Evolutionary conservation across 2,797 vertebrate genomes (phyloP).

Genomic region (Masticophis lateralis): DNA sequence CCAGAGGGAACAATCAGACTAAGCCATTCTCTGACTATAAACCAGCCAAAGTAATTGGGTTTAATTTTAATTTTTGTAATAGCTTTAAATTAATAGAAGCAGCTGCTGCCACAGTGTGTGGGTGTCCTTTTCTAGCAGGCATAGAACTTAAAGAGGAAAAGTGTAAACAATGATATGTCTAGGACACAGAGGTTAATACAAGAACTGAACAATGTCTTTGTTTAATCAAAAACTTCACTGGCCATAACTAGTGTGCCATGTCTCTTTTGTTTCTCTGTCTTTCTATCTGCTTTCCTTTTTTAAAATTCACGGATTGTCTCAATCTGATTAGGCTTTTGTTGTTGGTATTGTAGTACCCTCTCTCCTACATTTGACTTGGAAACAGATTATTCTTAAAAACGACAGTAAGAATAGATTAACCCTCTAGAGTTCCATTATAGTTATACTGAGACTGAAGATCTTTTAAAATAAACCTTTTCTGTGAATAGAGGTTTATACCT

Average conservation of each 20-base stretch:
- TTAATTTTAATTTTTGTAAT: slow-evolving; percentile 86
- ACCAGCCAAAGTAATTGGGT: slow-evolving; percentile 82
- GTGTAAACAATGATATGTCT: slow-evolving; percentile 73
- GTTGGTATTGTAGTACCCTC: slow-evolving; percentile 64
- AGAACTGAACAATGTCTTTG: slow-evolving; percentile 75
- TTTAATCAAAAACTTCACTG: slow-evolving; percentile 70
- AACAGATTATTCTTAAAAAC: slow-evolving; percentile 76
- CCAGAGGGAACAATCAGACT: slow-evolving; percentile 84
- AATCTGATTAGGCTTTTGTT: slow-evolving; percentile 79
- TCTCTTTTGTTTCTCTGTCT: slow-evolving; percentile 43
- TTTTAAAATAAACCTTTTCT: slow-evolving; percentile 61
- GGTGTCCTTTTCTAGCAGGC: slow-evolving; percentile 79
- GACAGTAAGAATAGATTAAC: slow-evolving; percentile 74
- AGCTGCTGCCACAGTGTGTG: slow-evolving; percentile 78
- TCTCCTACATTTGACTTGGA: slow-evolving; percentile 69
- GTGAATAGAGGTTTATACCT: slow-evolving; percentile 48
- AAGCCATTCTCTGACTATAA: slow-evolving; percentile 72
- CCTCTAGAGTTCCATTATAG: slow-evolving; percentile 68
- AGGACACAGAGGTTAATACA: slow-evolving; percentile 79
- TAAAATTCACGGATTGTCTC: slow-evolving; percentile 79
- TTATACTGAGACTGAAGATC: slow-evolving; percentile 58
- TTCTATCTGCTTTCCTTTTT: slow-evolving; percentile 11
- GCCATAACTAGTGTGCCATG: slow-evolving; percentile 68
- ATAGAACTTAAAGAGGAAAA: slow-evolving; percentile 66
- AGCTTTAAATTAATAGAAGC: slow-evolving; percentile 80